Conservation (phyloP, 2,888 invertebrate species). For the Ptychoptera contaminata region DNA sequence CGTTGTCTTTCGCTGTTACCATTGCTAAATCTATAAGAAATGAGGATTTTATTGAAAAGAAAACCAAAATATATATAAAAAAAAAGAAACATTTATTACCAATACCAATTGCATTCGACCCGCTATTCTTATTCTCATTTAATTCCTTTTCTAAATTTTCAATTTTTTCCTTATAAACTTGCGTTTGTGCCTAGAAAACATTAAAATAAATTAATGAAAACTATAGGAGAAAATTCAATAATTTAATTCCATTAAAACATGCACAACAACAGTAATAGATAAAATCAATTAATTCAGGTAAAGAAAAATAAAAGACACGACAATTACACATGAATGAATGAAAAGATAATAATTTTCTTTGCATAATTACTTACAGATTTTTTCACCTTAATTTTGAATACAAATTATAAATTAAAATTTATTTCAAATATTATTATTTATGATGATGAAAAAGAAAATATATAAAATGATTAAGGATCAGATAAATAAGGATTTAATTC, state of each 20-base stretch:
- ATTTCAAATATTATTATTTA: neutral
- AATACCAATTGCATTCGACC: too few relatives aligned
- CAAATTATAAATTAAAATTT: constrained; percentile 1
- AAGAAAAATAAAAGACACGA: neutral
- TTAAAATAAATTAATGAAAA: neutral
- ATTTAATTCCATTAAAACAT: neutral
- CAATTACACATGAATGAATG: neutral
- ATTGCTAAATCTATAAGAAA: too few relatives aligned
- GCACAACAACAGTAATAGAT: neutral
- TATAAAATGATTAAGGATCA: neutral
- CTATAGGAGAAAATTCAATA: neutral
- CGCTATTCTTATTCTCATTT: neutral
- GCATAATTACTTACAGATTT: neutral
- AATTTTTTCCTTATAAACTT: constrained; percentile 28
- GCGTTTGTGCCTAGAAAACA: constrained; percentile 20
- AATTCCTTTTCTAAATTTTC: constrained; percentile 21
- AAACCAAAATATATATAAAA: too few relatives aligned
- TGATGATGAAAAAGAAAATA: neutral
- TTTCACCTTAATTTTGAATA: neutral
- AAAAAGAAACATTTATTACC: too few relatives aligned
- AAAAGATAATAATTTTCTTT: too few relatives aligned
- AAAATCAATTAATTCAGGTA: neutral
- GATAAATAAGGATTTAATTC: neutral
- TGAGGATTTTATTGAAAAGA: too few relatives aligned
- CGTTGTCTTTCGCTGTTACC: too few relatives aligned